Evolutionary conservation across 2,888 invertebrate genomes (phyloP).

Genomic region (Cerastis rubricosa): DNA sequence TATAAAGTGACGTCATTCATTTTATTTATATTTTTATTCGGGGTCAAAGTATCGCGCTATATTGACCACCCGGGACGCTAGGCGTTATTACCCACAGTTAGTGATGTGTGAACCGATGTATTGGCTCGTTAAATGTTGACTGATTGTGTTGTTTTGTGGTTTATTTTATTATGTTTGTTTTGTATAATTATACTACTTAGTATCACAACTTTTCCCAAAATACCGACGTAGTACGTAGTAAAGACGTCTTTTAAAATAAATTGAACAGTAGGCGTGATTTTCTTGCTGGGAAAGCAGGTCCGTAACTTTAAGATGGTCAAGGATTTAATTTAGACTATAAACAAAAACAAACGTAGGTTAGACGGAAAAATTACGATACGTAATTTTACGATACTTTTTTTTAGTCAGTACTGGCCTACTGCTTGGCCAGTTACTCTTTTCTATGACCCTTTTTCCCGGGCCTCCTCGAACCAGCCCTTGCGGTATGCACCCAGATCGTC

Average conservation of each 20-base stretch:
- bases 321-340: background rate
- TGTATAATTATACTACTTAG: background rate
- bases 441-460: too few species aligned
- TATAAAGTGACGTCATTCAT: conserved; percentile 33
- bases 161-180: background rate
- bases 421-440: too few species aligned
- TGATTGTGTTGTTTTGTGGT: background rate
- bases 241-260: background rate
- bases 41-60: conserved; percentile 21
- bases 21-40: conserved; percentile 45
- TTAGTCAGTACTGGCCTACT: too few species aligned
- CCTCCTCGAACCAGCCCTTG: too few species aligned
- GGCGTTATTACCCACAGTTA: conserved; percentile 26
- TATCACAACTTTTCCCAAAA: background rate
- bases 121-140: conserved; percentile 24
- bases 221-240: background rate
- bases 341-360: background rate
- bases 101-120: conserved; percentile 7
- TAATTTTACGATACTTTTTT: background rate
- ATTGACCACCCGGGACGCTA: conserved; percentile 39
- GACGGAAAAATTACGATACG: background rate
- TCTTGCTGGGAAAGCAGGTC: background rate
- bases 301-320: background rate
- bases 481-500: too few species aligned
- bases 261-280: background rate